Conservation (phyloP, 2,888 invertebrate genomes). For the Aromia moschata region DNA sequence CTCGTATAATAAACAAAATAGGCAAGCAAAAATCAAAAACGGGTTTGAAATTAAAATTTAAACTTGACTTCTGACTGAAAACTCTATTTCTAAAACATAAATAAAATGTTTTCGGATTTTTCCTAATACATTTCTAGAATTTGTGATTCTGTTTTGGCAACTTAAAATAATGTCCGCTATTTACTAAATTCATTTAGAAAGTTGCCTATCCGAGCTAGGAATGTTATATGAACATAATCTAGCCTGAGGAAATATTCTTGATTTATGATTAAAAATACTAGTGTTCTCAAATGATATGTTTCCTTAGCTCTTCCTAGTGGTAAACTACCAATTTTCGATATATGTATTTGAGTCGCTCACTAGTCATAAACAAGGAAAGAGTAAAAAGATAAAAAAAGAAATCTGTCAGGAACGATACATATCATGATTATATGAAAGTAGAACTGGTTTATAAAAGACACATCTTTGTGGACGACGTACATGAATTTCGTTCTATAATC, state of each 20-base stretch:
- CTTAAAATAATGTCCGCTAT: no score
- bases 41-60: no score
- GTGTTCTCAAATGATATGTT: not conserved
- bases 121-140: no score
- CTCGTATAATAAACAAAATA: no score
- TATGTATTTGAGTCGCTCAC: not conserved
- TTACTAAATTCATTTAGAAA: no score
- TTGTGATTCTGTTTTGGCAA: no score
- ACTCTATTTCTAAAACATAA: no score
- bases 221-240: not conserved
- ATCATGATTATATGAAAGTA: constrained; percentile 13
- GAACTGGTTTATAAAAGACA: constrained; percentile 1
- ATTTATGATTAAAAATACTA: not conserved
- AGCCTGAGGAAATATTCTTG: not conserved
- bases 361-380: constrained; percentile 8
- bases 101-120: no score
- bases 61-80: no score
- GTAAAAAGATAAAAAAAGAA: not conserved
- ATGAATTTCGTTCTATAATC: constrained; percentile 1
- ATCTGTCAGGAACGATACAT: not conserved
- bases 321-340: not conserved
- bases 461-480: not conserved
- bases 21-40: no score
- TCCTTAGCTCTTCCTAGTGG: not conserved
- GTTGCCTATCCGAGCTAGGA: no score